Evolutionary conservation across 2,888 invertebrate genomes (phyloP), one percentile per base, ranked within the genome.

Genomic region (Creontiades dilutus): DNA sequence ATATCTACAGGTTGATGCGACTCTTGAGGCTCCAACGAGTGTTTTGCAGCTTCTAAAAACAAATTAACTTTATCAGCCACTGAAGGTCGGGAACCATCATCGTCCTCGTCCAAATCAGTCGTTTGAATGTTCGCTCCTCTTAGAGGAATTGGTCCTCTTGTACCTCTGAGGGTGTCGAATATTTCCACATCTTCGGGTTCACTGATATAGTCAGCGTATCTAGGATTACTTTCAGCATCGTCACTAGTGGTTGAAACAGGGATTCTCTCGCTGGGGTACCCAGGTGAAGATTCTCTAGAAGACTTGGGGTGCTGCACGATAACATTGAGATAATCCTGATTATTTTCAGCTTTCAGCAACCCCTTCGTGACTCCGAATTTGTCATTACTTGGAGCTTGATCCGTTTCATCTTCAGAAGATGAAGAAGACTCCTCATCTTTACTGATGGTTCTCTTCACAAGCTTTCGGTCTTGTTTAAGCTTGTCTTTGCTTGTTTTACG

Each of bases 201-300:
- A 92, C 94, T 95, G 0, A 96, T 95, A 92, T 95, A 95, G 93
- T 97, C 96, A 0, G 97, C 96, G 92, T 96, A 96, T 89, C 96
- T 94, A 3, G 96, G 91, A 9, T 92, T 91, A 16, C 92, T 90
- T 82, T 95, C 95, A 0, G 94, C 94, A 90, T 95, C 95, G 82
- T 95, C 95, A 84, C 94, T 94, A 0, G 92, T 92, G 11, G 95
- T 94, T 61, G 94, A 5, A 96, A 94, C 0, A 96, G 96, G 13
- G 95, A 95, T 0, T 96, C 91, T 13, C 89, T 96, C 75, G 92
- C 96, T 95, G 89, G 96, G 95, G 90, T 95, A 94, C 92, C 96
- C 96, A 0, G 96, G 96, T 5, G 96, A 96, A 85, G 96, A 96
- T 93, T 96, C 96, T 23, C 96, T 93, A 0, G 96, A 96, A 84